Evolutionary conservation across 23 tunicate species (phyloP).

Genomic region (Styela plicata): DNA sequence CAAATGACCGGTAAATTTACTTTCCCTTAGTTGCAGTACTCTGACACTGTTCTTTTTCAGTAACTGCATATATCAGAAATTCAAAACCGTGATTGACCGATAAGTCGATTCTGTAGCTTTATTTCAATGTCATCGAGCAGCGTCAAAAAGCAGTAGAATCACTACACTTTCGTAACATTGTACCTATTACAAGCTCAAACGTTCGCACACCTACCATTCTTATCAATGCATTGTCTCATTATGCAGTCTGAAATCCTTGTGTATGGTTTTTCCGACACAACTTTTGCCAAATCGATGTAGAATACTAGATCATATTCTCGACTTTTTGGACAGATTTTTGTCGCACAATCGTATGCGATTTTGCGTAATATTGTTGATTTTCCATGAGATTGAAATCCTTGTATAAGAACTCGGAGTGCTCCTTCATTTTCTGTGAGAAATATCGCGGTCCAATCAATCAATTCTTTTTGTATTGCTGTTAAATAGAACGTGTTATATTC

Average conservation of each 20-base stretch:
- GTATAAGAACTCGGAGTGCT: constrained; percentile 30
- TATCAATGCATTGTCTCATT: constrained; percentile 49
- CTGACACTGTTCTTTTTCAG: too few species aligned
- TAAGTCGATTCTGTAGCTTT: too few species aligned
- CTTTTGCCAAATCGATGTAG: constrained; percentile 43
- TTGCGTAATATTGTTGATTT: constrained; percentile 53
- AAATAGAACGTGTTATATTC: too few species aligned
- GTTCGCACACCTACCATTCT: background rate
- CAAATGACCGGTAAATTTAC: too few species aligned
- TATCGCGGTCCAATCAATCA: background rate
- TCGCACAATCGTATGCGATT: constrained; percentile 68
- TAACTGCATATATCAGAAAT: too few species aligned
- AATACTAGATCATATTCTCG: constrained; percentile 27
- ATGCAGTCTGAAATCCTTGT: constrained; percentile 56
- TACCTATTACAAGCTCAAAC: background rate
- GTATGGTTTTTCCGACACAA: constrained; percentile 42
- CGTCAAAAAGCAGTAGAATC: too few species aligned
- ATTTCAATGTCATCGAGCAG: too few species aligned
- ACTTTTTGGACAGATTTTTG: constrained; percentile 22
- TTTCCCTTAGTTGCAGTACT: too few species aligned
- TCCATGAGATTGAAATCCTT: constrained; percentile 45
- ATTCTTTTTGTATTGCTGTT: background rate
- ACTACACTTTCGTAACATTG: background rate
- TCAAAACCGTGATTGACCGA: too few species aligned
- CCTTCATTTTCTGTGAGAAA: background rate